Conservation (phyloP, 2,888 invertebrate species). For the Balanococcus diminutus region DNA sequence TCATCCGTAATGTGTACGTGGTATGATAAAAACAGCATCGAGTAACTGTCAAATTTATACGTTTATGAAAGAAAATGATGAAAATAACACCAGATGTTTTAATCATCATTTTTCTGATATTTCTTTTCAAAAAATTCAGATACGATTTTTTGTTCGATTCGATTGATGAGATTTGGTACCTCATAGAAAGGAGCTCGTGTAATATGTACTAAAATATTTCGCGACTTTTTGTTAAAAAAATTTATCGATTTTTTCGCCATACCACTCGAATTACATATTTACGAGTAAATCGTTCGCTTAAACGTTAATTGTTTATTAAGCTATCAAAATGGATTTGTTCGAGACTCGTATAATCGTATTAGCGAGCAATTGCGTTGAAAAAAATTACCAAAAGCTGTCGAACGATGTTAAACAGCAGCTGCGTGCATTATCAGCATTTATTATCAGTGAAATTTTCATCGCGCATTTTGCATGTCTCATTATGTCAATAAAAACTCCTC, state of each 20-base stretch:
- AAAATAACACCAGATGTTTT: neutral
- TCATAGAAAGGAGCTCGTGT: neutral
- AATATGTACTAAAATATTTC: neutral
- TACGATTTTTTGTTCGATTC: too few species aligned
- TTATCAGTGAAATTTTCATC: slow-evolving; percentile 10
- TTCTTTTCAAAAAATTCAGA: neutral
- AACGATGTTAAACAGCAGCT: slow-evolving; percentile 14
- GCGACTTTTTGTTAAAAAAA: neutral
- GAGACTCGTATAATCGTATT: neutral
- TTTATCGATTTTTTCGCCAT: neutral
- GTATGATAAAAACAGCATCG: neutral
- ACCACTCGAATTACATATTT: slow-evolving; percentile 4
- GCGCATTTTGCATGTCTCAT: neutral
- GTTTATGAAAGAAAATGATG: neutral
- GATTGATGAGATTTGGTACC: neutral
- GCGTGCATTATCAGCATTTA: neutral
- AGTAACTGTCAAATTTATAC: neutral
- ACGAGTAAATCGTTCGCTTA: neutral
- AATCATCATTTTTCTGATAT: neutral
- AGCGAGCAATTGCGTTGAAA: neutral
- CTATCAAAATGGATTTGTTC: slow-evolving; percentile 33
- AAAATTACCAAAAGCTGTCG: neutral
- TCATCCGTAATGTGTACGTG: neutral
- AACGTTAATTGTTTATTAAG: slow-evolving; percentile 31
- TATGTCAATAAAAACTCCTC: neutral